phyloP scores from a whole-genome alignment of 2,113 vertebrate species.

The Genyomyrus donnyi region DNA sequence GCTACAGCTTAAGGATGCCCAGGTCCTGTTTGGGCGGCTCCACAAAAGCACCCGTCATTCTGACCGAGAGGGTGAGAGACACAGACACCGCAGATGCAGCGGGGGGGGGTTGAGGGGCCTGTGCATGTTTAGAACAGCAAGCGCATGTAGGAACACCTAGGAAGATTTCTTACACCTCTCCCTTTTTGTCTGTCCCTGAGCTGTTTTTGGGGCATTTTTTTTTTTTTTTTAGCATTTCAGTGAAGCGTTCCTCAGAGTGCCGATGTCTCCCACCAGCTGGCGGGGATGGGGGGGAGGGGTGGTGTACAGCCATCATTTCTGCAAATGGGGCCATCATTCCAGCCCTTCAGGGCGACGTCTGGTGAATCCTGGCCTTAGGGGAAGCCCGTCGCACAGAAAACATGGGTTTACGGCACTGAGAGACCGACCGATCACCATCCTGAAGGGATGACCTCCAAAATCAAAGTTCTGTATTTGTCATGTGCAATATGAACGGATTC shows the following conservation, averaged over 20 bases:
- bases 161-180: background rate
- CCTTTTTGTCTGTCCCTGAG: background rate
- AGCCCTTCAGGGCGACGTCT: background rate
- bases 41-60: background rate
- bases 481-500: background rate
- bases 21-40: background rate
- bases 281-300: background rate
- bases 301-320: background rate
- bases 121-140: background rate
- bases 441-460: background rate
- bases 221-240: background rate
- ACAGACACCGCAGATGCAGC: background rate
- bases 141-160: background rate
- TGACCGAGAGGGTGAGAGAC: background rate
- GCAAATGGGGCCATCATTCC: background rate
- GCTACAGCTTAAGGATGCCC: background rate
- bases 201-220: background rate
- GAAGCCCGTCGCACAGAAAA: background rate
- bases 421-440: background rate
- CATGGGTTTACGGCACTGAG: background rate
- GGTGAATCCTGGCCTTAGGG: background rate
- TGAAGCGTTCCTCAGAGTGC: background rate
- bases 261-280: background rate
- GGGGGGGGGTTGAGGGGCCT: background rate
- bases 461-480: background rate